Conservation (phyloP, 1,140 invertebrate species). For the Brachionus rotundiformis region DNA sequence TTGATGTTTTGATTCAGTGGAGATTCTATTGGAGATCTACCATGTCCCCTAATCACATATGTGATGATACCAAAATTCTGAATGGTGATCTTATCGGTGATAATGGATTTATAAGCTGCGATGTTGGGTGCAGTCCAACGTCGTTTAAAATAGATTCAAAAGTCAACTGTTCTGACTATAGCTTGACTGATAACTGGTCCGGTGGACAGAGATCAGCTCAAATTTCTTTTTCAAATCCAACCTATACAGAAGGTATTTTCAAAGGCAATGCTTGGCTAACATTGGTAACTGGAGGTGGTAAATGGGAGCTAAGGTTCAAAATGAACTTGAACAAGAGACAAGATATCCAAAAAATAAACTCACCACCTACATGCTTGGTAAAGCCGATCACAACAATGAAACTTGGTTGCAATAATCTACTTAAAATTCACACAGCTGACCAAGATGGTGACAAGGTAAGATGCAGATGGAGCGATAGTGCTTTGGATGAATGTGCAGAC, state of each 20-base stretch:
- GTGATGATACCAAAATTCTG: background rate
- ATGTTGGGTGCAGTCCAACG: background rate
- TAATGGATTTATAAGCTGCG: background rate
- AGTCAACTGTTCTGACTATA: background rate
- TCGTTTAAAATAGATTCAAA: background rate
- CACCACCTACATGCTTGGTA: background rate
- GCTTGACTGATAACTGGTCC: constrained; percentile 20
- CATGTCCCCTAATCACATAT: background rate
- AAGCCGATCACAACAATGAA: background rate
- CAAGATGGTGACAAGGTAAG: background rate
- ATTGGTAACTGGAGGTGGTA: background rate
- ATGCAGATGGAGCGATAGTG: background rate
- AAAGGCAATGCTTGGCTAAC: background rate
- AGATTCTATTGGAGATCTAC: background rate
- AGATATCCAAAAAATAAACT: background rate
- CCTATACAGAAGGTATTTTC: background rate
- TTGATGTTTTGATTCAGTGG: background rate
- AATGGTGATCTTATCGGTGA: constrained; percentile 10
- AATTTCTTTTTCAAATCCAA: background rate
- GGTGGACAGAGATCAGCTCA: background rate
- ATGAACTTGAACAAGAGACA: background rate
- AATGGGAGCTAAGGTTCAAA: background rate
- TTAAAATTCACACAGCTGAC: background rate
- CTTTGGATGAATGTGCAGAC: background rate
- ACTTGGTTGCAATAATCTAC: background rate